These are phyloP conservation scores for Myxocyprinus asiaticus DNA, from an alignment of 2,113 vertebrate genomes.

Conservation along the genomic window DNA sequence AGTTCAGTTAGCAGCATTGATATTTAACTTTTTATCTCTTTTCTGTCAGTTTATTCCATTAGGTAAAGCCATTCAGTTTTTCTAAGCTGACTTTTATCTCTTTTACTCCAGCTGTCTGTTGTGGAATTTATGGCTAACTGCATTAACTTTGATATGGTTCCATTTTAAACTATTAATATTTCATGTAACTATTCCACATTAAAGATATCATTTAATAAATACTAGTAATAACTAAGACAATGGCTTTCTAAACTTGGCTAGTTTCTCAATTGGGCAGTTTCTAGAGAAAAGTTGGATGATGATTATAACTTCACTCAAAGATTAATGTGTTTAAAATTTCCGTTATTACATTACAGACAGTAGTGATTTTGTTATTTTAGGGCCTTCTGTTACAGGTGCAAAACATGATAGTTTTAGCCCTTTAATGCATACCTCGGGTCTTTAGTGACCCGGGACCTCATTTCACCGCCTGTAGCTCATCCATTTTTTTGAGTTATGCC, in stretches of 20 bases:
- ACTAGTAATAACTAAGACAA: slow-evolving; percentile 13
- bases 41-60: slow-evolving; percentile 1
- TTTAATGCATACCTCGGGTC: too few species aligned
- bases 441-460: too few species aligned
- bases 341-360: background rate
- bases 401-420: background rate
- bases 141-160: slow-evolving; percentile 5
- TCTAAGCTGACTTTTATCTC: slow-evolving; percentile 11
- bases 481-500: too few species aligned
- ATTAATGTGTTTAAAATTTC: background rate
- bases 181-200: slow-evolving; percentile 15
- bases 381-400: background rate
- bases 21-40: slow-evolving; percentile 13
- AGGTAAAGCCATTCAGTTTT: background rate
- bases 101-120: slow-evolving; percentile 4
- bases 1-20: background rate
- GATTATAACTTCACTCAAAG: slow-evolving; percentile 5
- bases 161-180: slow-evolving; percentile 24
- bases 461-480: too few species aligned
- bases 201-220: background rate
- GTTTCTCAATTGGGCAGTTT: background rate
- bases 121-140: background rate
- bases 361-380: background rate
- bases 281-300: slow-evolving; percentile 5
- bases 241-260: slow-evolving; percentile 14